Base-by-base conservation (phyloP, 1,140 invertebrate species). In the Formica exsecta region DNA sequence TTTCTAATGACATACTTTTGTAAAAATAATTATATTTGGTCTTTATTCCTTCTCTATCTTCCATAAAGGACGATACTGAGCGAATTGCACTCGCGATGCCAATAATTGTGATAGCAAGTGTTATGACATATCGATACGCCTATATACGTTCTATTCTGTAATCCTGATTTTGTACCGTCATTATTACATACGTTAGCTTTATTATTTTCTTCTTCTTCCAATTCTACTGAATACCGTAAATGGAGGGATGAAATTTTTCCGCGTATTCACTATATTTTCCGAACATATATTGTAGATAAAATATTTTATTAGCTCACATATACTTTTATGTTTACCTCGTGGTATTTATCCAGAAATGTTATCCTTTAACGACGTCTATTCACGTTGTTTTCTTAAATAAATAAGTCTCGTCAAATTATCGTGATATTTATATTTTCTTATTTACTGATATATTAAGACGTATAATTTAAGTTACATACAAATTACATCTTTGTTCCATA, bases 101-200 rank as follows among this genome's bases (percentile, higher is more conserved):
- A 51, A 83, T 83, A 83, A 83, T 74, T 48, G 54, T 61, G 29
- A 41, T 61, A 81, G 54, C 54, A 81, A 54, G 79, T 81, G 66
- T 73, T 83, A 48, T 61, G 68, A 83, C 79, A 81, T 81, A 73
- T 81, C 68, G 79, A 83, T 83, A 74, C 48, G 79, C 73, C 54
- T 83, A 61, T 83, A 61, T 83, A 73, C 19, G 32, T 38, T 81
- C 25, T 73, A 59, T 71, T 73, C 51, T 29, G 36, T 38, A 81
- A 38, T 59, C 44, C 19, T 54, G 25, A 81, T 73, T 73, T 73
- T 41, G 29, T 38, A 25, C 11, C n/a, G 32, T 41, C 19, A 73
- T 81, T 81, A 74, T 61, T 73, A 61, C 66, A 71, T 22, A 5
- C n/a, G 13, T n/a, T 48, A 51, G 1, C 5, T 71, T 25, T 25